Evolutionary conservation across 2,888 invertebrate species (phyloP), one percentile per base, ranked within the genome.

Genomic region (Augochlorella aurata): DNA sequence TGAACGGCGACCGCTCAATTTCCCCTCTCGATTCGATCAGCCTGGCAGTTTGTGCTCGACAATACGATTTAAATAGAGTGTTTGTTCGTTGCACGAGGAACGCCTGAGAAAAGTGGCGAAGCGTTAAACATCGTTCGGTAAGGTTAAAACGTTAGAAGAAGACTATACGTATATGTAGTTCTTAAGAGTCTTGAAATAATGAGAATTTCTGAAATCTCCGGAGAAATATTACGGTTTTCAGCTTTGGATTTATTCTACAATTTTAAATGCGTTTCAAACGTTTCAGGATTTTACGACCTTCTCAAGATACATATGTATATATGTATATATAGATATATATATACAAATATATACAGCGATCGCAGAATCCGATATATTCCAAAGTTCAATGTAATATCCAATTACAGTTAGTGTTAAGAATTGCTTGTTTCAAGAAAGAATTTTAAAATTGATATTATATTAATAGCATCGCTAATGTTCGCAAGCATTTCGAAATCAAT

Each of bases 1-100:
- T 10, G 24, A 74, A 47, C 5, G 18, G 38, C 24, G 67, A 67
- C 73, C 21, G 29, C 38, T 65, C 63, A 38, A 73, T 65, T 16
- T 67, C 74, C 70, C 74, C 70, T 58, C 54, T 38, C 12, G 29
- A 14, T 24, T 61, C 50, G 10, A n/a, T 12, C 9, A 24, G 18
- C 21, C n/a, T 47, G 14, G 12, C 14, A 24, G 63, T 77, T 77
- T 24, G 16, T 63, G 14, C 18, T 52, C 12, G 9, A 50, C 16
- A 18, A 16, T 16, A 18, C 29, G 9, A 63, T 21, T 38, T 21
- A 61, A 24, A 44, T 61, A 49, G 66, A 77, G 45, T 45, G n/a
- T 52, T 38, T 67, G 10, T n/a, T 50, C 45, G 24, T 16, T 49
- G 50, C 67, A 14, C n/a, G 21, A 49, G 68, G 54, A 69, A n/a